Percentiles rank a stretch among this genome's conserved stretches.
Evolutionary conservation across 2,797 vertebrate genomes (phyloP).

Genomic region (Pseudomugil gertrudae): DNA sequence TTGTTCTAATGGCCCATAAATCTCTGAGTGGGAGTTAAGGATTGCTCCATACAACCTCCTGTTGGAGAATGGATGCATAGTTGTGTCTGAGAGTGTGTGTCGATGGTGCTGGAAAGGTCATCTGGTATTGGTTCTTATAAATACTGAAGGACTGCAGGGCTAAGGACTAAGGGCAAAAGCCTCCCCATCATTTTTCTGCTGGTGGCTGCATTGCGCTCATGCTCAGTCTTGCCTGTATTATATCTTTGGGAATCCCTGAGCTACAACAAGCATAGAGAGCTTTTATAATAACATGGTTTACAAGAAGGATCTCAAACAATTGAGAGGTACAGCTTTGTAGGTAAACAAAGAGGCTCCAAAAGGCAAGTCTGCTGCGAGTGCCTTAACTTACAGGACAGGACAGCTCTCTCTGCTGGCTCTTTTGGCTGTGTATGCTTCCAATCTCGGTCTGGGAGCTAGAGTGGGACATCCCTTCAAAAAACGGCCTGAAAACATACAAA

Average conservation of each 20-base stretch:
- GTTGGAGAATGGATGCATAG: slow-evolving; percentile 48
- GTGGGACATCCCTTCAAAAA: slow-evolving; percentile 86
- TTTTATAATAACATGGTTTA: slow-evolving; percentile 53
- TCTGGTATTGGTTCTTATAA: slow-evolving; percentile 67
- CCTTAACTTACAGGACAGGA: slow-evolving; percentile 77
- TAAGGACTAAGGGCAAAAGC: slow-evolving; percentile 34
- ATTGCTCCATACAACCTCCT: slow-evolving; percentile 58
- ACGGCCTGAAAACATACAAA: slow-evolving; percentile 76
- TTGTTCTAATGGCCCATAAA: slow-evolving; percentile 67
- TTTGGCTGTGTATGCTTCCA: slow-evolving; percentile 82
- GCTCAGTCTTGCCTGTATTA: slow-evolving; percentile 41
- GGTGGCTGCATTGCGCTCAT: slow-evolving; percentile 48
- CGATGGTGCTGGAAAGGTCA: slow-evolving; percentile 55
- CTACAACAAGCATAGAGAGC: slow-evolving; percentile 40
- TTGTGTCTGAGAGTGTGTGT: slow-evolving; percentile 39
- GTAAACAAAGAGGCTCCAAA: slow-evolving; percentile 37
- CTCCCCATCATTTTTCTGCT: slow-evolving; percentile 15
- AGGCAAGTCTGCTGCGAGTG: slow-evolving; percentile 32
- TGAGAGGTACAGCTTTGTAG: slow-evolving; percentile 14
- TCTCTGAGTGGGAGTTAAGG: slow-evolving; percentile 58
- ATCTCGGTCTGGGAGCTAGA: slow-evolving; percentile 87
- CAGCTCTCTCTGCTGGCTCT: slow-evolving; percentile 76
- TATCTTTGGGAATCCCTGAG: slow-evolving; percentile 57
- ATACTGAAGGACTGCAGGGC: slow-evolving; percentile 55
- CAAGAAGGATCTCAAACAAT: slow-evolving; percentile 20